A percentile compares a stretch with the other conserved stretches of the same genome.
Evolutionary conservation across 2,888 invertebrate genomes (phyloP).

Genomic region (Cosmia trapezina): DNA sequence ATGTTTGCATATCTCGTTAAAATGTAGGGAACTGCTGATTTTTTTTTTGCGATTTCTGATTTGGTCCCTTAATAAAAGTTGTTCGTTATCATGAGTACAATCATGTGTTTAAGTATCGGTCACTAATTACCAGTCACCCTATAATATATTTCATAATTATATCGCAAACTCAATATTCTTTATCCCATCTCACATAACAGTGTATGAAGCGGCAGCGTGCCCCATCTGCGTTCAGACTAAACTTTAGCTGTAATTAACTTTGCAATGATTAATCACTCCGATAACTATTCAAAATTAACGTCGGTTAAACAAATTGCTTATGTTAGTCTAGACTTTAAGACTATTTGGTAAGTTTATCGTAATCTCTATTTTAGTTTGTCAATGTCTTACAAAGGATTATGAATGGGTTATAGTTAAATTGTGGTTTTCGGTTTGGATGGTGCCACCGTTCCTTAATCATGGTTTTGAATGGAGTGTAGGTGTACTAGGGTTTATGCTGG

Average conservation of each 20-base stretch:
- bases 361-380: constrained; percentile 51
- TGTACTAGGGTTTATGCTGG: background rate
- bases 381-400: constrained; percentile 39
- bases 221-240: constrained; percentile 64
- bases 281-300: constrained; percentile 68
- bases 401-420: background rate
- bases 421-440: background rate
- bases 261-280: constrained; percentile 72
- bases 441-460: background rate
- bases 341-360: constrained; percentile 49
- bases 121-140: too few species aligned
- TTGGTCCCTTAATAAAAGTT: too few species aligned
- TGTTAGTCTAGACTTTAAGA: constrained; percentile 46
- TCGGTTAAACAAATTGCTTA: constrained; percentile 64
- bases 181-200: constrained; percentile 10
- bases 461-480: background rate
- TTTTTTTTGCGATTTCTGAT: too few species aligned
- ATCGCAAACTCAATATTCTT: constrained; percentile 24
- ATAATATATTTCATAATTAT: too few species aligned
- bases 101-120: too few species aligned
- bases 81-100: too few species aligned
- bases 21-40: too few species aligned
- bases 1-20: too few species aligned
- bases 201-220: constrained; percentile 20
- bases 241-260: constrained; percentile 73